Evolutionary conservation across 2,797 vertebrate species (phyloP), one percentile per base, ranked within the genome.

Genomic region (Orestias chungarensis): DNA sequence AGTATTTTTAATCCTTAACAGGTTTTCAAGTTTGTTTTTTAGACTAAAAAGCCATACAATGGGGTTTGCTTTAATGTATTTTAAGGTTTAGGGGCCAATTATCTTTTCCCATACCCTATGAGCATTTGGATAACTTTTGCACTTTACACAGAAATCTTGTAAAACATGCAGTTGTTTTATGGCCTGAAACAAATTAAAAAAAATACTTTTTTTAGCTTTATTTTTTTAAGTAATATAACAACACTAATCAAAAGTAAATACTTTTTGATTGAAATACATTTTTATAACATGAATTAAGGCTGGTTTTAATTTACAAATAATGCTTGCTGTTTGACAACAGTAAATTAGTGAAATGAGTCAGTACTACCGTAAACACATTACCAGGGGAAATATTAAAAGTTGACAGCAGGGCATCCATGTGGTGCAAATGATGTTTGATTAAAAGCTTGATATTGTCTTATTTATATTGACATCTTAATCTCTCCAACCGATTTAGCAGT

Each of bases 391-490:
- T 72, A 74, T 77, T 79, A 82, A 72, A 77, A 65, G 38, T 81
- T 74, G 83, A 88, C 83, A 81, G 70, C 73, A 78, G 76, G 78
- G 79, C 77, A 88, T 83, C 66, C 78, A 82, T 86, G 84, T 86
- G 71, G 66, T 70, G 87, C 84, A 20, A 87, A 89, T 88, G 75
- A 80, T 81, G 55, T 79, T 74, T 68, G 86, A 91, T 87, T 82
- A 89, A 79, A 69, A 49, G 69, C 68, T 84, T 70, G 74, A 88
- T 87, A 70, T 79, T 85, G 72, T 86, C 78, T 79, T 87, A 76
- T 88, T 89, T 89, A 86, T 68, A 73, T 66, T 70, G 40, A 64
- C 73, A 86, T 83, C 87, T 78, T 85, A 86, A 85, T 87, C 76
- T 83, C 83, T 81, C 82, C 82, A 86, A 91, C 85, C 85, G 75